Conservation (phyloP, 1,140 invertebrate species). For the Drosophila chauvacae region DNA sequence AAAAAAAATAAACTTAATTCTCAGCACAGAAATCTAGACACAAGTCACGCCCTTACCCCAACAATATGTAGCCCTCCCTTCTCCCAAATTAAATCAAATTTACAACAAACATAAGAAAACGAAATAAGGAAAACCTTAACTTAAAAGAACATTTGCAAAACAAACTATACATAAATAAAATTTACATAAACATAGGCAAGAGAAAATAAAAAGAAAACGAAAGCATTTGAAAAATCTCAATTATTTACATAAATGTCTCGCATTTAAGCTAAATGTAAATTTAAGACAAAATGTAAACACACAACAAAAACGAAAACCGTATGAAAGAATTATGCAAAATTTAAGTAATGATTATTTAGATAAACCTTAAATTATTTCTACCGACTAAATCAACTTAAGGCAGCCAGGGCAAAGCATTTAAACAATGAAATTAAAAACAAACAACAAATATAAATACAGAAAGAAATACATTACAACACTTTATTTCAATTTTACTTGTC, state of each 20-base stretch:
- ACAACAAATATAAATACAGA: neutral
- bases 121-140: conserved; percentile 47
- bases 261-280: conserved; percentile 78
- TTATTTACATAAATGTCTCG: conserved; percentile 83
- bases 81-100: conserved; percentile 76
- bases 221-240: conserved; percentile 66
- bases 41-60: conserved; percentile 39
- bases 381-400: conserved; percentile 27
- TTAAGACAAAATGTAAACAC: conserved; percentile 57
- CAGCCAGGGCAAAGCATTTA: conserved; percentile 74
- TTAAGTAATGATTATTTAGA: conserved; percentile 37
- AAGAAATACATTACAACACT: conserved; percentile 33
- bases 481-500: conserved; percentile 43
- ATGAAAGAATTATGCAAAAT: conserved; percentile 39
- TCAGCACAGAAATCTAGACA: conserved; percentile 63
- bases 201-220: conserved; percentile 25
- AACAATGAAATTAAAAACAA: conserved; percentile 12
- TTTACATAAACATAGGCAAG: conserved; percentile 74
- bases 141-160: conserved; percentile 50
- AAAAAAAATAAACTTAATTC: conserved; percentile 52
- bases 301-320: conserved; percentile 26
- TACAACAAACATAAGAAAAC: conserved; percentile 55
- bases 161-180: conserved; percentile 72
- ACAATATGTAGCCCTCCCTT: conserved; percentile 26
- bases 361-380: conserved; percentile 58